Percentiles rank a stretch among this genome's conserved stretches.
phyloP scores from a whole-genome alignment of 1,140 invertebrate genomes.

The Gryllus bimaculatus region DNA sequence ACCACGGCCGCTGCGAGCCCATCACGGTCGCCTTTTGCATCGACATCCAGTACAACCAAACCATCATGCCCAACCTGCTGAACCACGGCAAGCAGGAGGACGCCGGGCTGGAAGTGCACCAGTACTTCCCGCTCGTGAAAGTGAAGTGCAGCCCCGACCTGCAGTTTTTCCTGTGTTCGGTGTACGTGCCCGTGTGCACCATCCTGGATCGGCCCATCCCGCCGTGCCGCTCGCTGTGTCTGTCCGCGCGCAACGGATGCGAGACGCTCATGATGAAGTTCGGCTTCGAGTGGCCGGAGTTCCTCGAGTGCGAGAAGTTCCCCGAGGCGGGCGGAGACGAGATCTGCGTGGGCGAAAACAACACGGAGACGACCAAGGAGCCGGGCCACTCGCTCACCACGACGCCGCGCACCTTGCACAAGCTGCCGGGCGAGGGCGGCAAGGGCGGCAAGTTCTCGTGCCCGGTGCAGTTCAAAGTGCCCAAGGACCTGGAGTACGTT shows the following conservation, averaged over 20 bases:
- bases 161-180: conserved; percentile 90
- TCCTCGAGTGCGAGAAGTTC: conserved; percentile 83
- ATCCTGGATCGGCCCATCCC: conserved; percentile 83
- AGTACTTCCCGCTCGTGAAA: conserved; percentile 92
- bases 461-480: conserved; percentile 74
- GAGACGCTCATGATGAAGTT: conserved; percentile 87
- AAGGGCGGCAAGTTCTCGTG: conserved; percentile 74
- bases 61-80: conserved; percentile 91
- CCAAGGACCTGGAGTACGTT: conserved; percentile 65
- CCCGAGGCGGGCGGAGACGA: conserved; percentile 58
- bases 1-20: conserved; percentile 79
- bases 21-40: conserved; percentile 88
- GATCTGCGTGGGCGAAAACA: conserved; percentile 83
- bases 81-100: conserved; percentile 92
- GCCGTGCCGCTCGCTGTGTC: conserved; percentile 83
- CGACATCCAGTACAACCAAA: conserved; percentile 88
- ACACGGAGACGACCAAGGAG: conserved; percentile 39
- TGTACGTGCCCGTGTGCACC: conserved; percentile 93
- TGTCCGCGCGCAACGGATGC: conserved; percentile 79
- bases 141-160: conserved; percentile 89
- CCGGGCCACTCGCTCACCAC: neutral
- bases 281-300: conserved; percentile 89
- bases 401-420: neutral
- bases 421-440: conserved; percentile 29
- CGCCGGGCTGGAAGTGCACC: conserved; percentile 85